Evolutionary conservation across 1,140 invertebrate species (phyloP).

Genomic region (Agrilus planipennis): DNA sequence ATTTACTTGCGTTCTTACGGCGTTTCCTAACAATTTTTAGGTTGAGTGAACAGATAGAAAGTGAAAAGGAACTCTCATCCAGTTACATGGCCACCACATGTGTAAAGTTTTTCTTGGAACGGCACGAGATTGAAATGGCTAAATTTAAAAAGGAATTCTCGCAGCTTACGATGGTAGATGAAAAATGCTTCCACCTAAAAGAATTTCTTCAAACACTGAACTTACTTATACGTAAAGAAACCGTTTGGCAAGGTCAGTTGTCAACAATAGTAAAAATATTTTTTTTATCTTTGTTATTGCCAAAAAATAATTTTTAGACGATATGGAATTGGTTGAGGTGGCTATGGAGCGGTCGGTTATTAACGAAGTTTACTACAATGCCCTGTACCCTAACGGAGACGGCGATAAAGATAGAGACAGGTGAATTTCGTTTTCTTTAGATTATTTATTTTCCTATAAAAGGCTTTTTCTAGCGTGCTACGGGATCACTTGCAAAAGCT

Average conservation of each 20-base stretch:
- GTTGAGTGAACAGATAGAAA: slow-evolving; percentile 49
- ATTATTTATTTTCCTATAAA: slow-evolving; percentile 3
- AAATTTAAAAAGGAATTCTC: slow-evolving; percentile 69
- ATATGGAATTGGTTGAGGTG: slow-evolving; percentile 55
- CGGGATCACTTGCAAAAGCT: slow-evolving; percentile 82
- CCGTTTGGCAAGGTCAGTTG: slow-evolving; percentile 55
- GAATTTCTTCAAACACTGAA: slow-evolving; percentile 49
- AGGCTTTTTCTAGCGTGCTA: slow-evolving; percentile 58
- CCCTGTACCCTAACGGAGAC: slow-evolving; percentile 94
- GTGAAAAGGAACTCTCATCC: slow-evolving; percentile 61
- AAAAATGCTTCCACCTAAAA: slow-evolving; percentile 64
- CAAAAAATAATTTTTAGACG: slow-evolving; percentile 30
- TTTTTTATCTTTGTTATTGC: not conserved
- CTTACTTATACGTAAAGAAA: slow-evolving; percentile 52
- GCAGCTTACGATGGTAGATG: slow-evolving; percentile 60
- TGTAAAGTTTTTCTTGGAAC: slow-evolving; percentile 67
- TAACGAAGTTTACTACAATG: slow-evolving; percentile 80
- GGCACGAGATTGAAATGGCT: slow-evolving; percentile 49
- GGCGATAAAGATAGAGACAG: slow-evolving; percentile 86
- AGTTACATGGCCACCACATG: slow-evolving; percentile 70
- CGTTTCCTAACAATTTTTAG: slow-evolving; percentile 34
- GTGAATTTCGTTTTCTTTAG: slow-evolving; percentile 32
- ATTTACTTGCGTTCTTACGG: not conserved
- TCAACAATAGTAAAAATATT: not conserved
- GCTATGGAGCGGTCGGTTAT: slow-evolving; percentile 76